Percentiles rank a stretch among this genome's conserved stretches.
Conservation (phyloP, 2,888 invertebrate genomes). For the Chydorus sphaericus region DNA sequence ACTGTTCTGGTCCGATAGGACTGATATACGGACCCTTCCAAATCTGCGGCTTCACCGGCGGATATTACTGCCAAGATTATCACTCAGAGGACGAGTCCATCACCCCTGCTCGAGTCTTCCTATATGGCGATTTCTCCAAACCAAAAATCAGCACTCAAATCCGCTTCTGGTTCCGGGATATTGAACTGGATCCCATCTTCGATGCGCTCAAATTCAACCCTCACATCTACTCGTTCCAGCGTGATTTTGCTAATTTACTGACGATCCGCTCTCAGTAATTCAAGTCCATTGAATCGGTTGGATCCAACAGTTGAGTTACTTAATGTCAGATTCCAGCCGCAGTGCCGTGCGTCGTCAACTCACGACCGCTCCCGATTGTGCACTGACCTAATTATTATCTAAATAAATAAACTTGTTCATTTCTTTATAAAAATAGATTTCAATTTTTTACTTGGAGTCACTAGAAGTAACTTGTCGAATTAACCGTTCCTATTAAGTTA, state of each 20-base stretch:
- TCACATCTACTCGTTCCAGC: slow-evolving; percentile 63
- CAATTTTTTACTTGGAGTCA: not conserved
- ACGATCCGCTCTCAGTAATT: slow-evolving; percentile 53
- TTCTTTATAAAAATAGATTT: too few relatives aligned
- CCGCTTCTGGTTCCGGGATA: slow-evolving; percentile 57
- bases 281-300: too few relatives aligned
- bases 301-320: slow-evolving; percentile 20
- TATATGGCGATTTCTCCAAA: slow-evolving; percentile 84
- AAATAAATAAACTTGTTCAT: too few relatives aligned
- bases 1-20: slow-evolving; percentile 48
- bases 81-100: slow-evolving; percentile 63
- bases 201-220: slow-evolving; percentile 58
- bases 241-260: slow-evolving; percentile 64
- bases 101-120: slow-evolving; percentile 76
- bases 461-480: not conserved
- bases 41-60: slow-evolving; percentile 70
- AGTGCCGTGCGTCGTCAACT: slow-evolving; percentile 23
- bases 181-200: slow-evolving; percentile 57
- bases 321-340: slow-evolving; percentile 34
- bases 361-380: slow-evolving; percentile 5
- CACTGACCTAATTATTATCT: slow-evolving; percentile 9
- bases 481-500: not conserved
- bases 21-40: slow-evolving; percentile 41
- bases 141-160: slow-evolving; percentile 65
- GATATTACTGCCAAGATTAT: slow-evolving; percentile 79